Percentiles rank a stretch among this genome's conserved stretches.
phyloP scores from a whole-genome alignment of 2,113 vertebrate genomes.

The Pelecanoides urinatrix region DNA sequence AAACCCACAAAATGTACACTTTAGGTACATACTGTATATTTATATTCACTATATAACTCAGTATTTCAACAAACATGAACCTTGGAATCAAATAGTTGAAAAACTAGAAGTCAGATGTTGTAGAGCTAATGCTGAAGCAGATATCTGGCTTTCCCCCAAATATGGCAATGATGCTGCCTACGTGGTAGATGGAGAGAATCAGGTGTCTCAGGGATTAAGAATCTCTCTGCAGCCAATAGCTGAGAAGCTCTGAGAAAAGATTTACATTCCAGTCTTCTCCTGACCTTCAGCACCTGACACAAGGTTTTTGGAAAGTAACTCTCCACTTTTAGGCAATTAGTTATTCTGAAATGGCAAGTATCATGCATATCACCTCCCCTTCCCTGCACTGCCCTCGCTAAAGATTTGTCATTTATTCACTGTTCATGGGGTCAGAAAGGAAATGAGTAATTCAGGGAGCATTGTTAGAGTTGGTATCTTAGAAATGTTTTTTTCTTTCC shows the following conservation, averaged over 20 bases:
- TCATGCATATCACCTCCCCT: background rate
- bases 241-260: background rate
- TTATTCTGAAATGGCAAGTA: background rate
- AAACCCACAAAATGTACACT: background rate
- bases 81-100: background rate
- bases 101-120: background rate
- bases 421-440: background rate
- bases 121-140: background rate
- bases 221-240: background rate
- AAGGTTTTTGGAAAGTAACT: background rate
- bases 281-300: background rate
- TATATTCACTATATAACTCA: background rate
- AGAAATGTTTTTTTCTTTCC: background rate
- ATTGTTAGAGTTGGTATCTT: background rate
- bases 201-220: background rate
- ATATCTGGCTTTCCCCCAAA: background rate
- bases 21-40: background rate
- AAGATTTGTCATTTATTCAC: background rate
- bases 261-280: background rate
- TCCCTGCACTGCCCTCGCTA: background rate
- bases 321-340: background rate
- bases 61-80: background rate
- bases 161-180: background rate
- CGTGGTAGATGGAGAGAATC: background rate
- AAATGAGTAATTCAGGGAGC: background rate